A percentile compares a stretch with the other conserved stretches of the same genome.
Conservation (phyloP, 2,113 vertebrate genomes). For the Dinomys branickii region DNA sequence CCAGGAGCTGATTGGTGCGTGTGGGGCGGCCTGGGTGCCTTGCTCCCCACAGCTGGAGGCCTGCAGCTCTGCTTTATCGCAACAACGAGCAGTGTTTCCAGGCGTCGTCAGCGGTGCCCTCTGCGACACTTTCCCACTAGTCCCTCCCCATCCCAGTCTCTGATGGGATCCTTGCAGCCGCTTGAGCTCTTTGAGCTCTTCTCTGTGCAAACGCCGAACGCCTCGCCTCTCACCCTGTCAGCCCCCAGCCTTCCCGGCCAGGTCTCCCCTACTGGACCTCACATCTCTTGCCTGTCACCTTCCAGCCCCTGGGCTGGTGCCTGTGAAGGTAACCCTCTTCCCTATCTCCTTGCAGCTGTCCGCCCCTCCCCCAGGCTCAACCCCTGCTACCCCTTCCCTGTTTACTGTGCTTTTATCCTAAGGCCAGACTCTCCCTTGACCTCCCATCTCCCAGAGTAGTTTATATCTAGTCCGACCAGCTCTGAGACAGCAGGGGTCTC, state of each 20-base stretch:
- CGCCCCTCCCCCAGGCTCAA: neutral
- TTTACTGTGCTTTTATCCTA: neutral
- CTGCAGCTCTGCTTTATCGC: neutral
- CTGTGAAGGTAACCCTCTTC: neutral
- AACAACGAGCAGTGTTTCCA: neutral
- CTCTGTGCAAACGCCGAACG: neutral
- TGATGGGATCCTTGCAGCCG: neutral
- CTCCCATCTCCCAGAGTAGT: neutral
- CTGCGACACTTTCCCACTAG: neutral
- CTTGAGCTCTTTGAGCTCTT: rapidly evolving
- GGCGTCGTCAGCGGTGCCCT: neutral
- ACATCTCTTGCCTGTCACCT: neutral
- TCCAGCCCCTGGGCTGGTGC: neutral
- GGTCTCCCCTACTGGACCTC: rapidly evolving
- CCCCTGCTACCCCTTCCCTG: neutral
- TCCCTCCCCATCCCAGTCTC: neutral
- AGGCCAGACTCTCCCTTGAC: neutral
- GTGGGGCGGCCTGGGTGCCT: neutral
- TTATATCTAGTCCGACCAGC: neutral
- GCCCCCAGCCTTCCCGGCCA: neutral
- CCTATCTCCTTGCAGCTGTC: neutral
- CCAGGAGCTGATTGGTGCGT: neutral
- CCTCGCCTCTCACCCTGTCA: rapidly evolving
- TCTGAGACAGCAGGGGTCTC: neutral
- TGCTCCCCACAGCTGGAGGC: neutral